A percentile compares a stretch with the other conserved stretches of the same genome.
These are phyloP conservation scores for Formica aserva DNA, from an alignment of 2,888 invertebrate genomes.

Conservation along the genomic window DNA sequence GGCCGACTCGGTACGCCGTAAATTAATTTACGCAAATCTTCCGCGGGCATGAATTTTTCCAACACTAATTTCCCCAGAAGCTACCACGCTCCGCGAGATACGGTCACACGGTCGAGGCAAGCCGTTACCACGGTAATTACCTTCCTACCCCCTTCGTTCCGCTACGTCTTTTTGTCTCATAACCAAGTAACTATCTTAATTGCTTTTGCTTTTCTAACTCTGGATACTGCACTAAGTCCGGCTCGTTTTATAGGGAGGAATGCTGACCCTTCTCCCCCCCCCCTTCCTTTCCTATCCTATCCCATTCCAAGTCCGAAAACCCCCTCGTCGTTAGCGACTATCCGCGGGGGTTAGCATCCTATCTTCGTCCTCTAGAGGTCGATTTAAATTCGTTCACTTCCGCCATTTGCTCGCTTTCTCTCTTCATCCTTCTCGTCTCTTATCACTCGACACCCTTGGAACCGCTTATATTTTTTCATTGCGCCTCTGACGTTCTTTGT, in stretches of 20 bases:
- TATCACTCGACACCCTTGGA: background rate
- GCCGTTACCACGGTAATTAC: slow-evolving; percentile 83
- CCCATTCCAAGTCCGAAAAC: slow-evolving; percentile 1
- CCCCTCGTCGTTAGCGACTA: slow-evolving; percentile 27
- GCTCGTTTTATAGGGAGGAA: slow-evolving; percentile 38
- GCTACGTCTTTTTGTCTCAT: slow-evolving; percentile 81
- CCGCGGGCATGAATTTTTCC: slow-evolving; percentile 81
- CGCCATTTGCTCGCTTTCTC: background rate
- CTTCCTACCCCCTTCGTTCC: slow-evolving; percentile 78
- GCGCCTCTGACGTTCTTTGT: slow-evolving; percentile 26
- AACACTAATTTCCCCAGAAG: slow-evolving; percentile 80
- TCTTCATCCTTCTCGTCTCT: background rate
- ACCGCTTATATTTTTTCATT: slow-evolving; percentile 54
- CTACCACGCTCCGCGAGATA: slow-evolving; percentile 70
- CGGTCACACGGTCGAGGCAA: slow-evolving; percentile 72
- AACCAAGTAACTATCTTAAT: slow-evolving; percentile 84
- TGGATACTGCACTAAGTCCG: slow-evolving; percentile 67
- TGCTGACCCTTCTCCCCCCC: background rate
- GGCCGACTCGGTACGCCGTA: slow-evolving; percentile 69
- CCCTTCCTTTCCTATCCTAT: background rate
- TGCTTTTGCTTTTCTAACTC: slow-evolving; percentile 79
- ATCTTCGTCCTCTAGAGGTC: slow-evolving; percentile 29
- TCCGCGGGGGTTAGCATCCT: slow-evolving; percentile 46
- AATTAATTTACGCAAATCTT: slow-evolving; percentile 84
- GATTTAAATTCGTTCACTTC: slow-evolving; percentile 58